A percentile compares a stretch with the other conserved stretches of the same genome.
Evolutionary conservation across 2,888 invertebrate species (phyloP).

Genomic region (Beris morrisii): DNA sequence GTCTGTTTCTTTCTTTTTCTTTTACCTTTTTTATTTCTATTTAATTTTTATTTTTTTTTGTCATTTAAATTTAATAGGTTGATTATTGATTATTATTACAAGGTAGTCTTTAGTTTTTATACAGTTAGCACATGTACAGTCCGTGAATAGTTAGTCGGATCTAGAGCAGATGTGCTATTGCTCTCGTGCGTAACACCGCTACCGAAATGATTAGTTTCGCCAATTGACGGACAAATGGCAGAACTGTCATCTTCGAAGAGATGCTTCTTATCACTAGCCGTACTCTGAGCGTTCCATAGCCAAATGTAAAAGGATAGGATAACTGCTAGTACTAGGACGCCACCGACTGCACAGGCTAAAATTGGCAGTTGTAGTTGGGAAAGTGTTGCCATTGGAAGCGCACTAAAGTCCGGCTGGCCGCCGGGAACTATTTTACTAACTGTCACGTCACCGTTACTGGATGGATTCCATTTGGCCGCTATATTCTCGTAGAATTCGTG

Average conservation of each 20-base stretch:
- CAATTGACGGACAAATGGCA: slow-evolving; percentile 41
- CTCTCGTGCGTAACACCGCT: slow-evolving; percentile 13
- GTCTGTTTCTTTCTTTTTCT: slow-evolving; percentile 10
- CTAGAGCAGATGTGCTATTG: slow-evolving; percentile 5
- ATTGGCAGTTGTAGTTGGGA: slow-evolving; percentile 47
- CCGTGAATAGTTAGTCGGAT: slow-evolving; percentile 26
- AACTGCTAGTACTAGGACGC: slow-evolving; percentile 43
- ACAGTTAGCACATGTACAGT: slow-evolving; percentile 32
- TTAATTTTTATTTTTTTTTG: not conserved
- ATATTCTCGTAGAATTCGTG: slow-evolving; percentile 26
- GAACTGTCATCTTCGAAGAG: slow-evolving; percentile 46
- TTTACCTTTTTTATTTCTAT: not conserved
- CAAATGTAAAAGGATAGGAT: slow-evolving; percentile 44
- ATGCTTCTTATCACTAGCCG: slow-evolving; percentile 45
- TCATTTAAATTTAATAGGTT: not conserved
- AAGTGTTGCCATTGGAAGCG: slow-evolving; percentile 43
- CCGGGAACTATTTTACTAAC: slow-evolving; percentile 43
- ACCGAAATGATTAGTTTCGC: slow-evolving; percentile 33
- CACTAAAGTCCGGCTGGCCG: slow-evolving; percentile 44
- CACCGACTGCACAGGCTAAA: slow-evolving; percentile 45
- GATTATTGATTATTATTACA: slow-evolving; percentile 19
- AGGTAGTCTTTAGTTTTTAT: slow-evolving; percentile 31
- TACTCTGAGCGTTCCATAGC: slow-evolving; percentile 42
- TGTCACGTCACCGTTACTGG: slow-evolving; percentile 39
- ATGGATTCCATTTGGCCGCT: slow-evolving; percentile 30